Base-by-base conservation (phyloP, 1,140 invertebrate genomes). In the Vollenhovia emeryi region DNA sequence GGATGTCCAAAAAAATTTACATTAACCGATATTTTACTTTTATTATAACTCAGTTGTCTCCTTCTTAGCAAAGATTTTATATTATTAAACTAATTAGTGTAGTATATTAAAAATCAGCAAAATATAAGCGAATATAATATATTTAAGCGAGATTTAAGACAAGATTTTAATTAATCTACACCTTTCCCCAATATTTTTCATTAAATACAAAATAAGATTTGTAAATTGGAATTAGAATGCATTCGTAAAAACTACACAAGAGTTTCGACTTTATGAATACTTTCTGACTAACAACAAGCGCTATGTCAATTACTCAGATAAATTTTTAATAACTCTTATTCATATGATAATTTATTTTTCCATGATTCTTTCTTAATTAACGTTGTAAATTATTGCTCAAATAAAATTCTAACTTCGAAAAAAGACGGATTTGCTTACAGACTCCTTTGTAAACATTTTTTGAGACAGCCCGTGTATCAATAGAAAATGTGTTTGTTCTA, bases 401-500 rank as follows among this genome's bases (percentile, higher is more conserved):
- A 13, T n/a, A 62, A 50, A 48, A 59, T 59, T 43, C 1, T 75
- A 21, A 1, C 11, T 30, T 13, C 0, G 3, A 78, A 6, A 6
- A 76, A 45, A 62, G 11, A 59, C 13, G 15, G 3, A 30, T 78
- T 33, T 0, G 33, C 33, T 13, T 15, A 9, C 13, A 27, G 1
- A 18, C 15, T 45, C n/a, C 11, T 55, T 43, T 45, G 13, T 21
- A 43, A 55, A 79, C 24, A 52, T 15, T 59, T 21, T 82, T 57
- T 45, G 13, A 18, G 66, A 73, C 66, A 82, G 8, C 24, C 52
- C 15, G 36, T 55, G 15, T 24, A 33, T 30, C 18, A 24, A 80
- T 55, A n/a, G 7, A 24, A 82, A 21, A 69, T 80, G 6, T 43
- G 18, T 57, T 48, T 84, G 59, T 85, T 52, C 69, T 36, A 21